Evolutionary conservation across 2,113 vertebrate genomes (phyloP).

Genomic region (Euleptes europaea): DNA sequence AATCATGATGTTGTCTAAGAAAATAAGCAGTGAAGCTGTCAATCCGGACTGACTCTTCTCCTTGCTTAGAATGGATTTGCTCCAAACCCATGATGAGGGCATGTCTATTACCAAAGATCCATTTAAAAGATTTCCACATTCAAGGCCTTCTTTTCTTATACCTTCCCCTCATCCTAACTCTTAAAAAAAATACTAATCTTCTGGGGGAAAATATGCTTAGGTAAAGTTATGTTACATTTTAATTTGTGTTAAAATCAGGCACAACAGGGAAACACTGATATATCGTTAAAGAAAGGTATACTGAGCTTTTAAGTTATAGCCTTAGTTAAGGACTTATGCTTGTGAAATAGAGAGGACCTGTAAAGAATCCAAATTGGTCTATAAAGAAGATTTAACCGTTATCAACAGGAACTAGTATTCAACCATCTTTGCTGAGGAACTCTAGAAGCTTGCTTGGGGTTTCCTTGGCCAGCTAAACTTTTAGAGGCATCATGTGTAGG

Average conservation of each 20-base stretch:
- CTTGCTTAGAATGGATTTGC: background rate
- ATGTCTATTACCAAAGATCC: slow-evolving; percentile 26
- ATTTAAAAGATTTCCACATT: slow-evolving; percentile 12
- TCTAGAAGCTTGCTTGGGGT: background rate
- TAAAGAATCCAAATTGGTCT: background rate
- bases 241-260: rapidly evolving
- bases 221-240: background rate
- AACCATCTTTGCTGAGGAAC: background rate
- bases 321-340: background rate
- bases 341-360: background rate
- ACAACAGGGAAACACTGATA: background rate
- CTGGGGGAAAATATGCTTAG: background rate
- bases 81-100: slow-evolving; percentile 10
- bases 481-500: no score
- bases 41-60: slow-evolving; percentile 14
- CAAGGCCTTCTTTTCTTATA: background rate
- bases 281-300: background rate
- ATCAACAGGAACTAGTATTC: background rate
- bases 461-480: background rate
- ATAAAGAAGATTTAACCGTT: background rate
- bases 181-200: slow-evolving; percentile 9
- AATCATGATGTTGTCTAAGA: slow-evolving; percentile 15
- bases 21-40: slow-evolving; percentile 31
- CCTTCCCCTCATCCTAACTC: background rate
- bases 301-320: background rate